Evolutionary conservation across 1,140 invertebrate species (phyloP), one percentile per base, ranked within the genome.

Genomic region (Hylaeus anthracinus): DNA sequence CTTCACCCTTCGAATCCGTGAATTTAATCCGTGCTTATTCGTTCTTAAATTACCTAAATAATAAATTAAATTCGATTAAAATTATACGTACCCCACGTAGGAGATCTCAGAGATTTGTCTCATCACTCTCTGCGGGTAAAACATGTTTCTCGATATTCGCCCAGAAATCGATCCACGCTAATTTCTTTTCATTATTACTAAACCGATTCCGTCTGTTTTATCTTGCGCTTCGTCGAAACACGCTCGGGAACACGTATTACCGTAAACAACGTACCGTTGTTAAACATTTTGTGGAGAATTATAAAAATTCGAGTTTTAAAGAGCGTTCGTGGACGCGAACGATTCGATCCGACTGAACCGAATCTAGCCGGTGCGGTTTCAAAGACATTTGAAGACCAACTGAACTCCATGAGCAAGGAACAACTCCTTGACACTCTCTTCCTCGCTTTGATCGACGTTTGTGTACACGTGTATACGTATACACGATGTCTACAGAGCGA

Each of bases 31-130:
- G 26, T 26, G 26, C 26, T 26, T 26, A 26, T 26, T 26, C 26
- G 26, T 26, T 26, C 26, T 26, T 26, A 26, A 26, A 26, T 26
- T 26, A 26, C 26, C 26, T 26, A 26, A 26, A 26, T 26, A 26
- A 26, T 26, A 26, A 26, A 26, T 26, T 45, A 3, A 12, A 12
- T 14, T 14, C 0, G 5, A 26, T 26, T 15, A 45, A 12, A 15
- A n/a, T 39, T 43, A 65, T 75, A 92, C 92, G 66, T 86, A 93
- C 92, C 92, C 92, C 8, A 93, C 92, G 56, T 93, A 93, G 6
- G 92, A 93, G 67, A 93, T 92, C 78, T 93, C 91, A 0, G 92
- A 93, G 64, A 93, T 91, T 71, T 93, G 92, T 73, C 92, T 81
- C 82, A 93, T 91, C 79, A 92, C 87, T 80, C 88, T 91, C 37